Evolutionary conservation across 53 echinoderm and acorn worm genomes (phyloP), one percentile per base, ranked within the genome.

Genomic region (Henricia sp.): DNA sequence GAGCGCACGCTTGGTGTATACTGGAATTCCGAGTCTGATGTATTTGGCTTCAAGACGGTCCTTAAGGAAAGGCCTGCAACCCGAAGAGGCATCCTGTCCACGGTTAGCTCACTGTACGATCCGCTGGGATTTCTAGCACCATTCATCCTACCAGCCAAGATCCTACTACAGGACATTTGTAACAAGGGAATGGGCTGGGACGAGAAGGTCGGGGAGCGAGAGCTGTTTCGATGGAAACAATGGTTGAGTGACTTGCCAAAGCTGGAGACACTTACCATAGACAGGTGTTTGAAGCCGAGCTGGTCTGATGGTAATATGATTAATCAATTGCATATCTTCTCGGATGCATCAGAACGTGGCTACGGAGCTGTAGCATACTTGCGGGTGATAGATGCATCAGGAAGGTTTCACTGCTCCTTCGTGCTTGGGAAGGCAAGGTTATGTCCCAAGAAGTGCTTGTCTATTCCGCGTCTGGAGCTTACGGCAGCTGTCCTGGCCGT

Each of bases 71-170:
- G 53, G 26, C 82, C 86, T 16, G 3, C 66, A 11, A 90, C 90
- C 40, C 21, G 73, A 50, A 68, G 90, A 25, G 91, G 82, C 4
- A 65, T 86, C 13, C 33, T 90, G 51, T 90, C 71, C 0, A 41
- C 34, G 0, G 63, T 23, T 4, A 90, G 90, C 60, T 90, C 90
- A 40, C 68, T 86, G 1, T 90, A 70, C 53, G 86, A 90, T 55
- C 90, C 86, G 1, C 65, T 90, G 11, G 91, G 87, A 16, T 82
- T 86, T 34, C 65, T 87, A 44, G 91, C 86, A 9, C 91, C 91
- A 9, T 91, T 73, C 57, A 56, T 71, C 16, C 71, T 87, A 16
- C 10, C 50, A 3, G 76, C 83, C 11, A 89, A 91, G 52, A 29
- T 65, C 2, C 56, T 90, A 24, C 52, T 78, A 14, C 90, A 78